Evolutionary conservation across 1,140 invertebrate species (phyloP), one percentile per base, ranked within the genome.

Genomic region (Parasteatoda tepidariorum): DNA sequence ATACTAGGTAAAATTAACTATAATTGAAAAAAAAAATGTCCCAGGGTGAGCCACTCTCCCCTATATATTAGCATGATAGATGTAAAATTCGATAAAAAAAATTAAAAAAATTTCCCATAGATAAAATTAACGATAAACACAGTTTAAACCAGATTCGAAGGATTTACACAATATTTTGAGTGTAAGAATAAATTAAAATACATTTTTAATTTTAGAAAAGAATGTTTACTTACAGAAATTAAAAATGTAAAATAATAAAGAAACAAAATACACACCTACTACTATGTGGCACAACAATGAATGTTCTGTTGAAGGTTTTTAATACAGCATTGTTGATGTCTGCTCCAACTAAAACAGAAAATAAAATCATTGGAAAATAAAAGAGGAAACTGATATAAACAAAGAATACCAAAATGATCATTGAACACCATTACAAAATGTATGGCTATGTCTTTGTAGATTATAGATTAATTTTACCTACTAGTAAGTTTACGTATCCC

Each of bases 271-370:
- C 85, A 70, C 86, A 96, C 38, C 95, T 94, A 38, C 70, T 31
- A 15, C 92, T 92, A 74, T 93, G 91, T 0, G 95, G 94, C 62
- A 96, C 93, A 84, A 97, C 94, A 2, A 95, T 90, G 85, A 96
- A 94, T 0, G 93, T 93, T 74, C 95, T 91, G 84, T 92, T 93
- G 88, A 98, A 98, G 33, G 93, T 92, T n/a, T 95, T 91, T 7
- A 93, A 88, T 0, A 92, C 91, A 22, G 90, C 88, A n/a, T 91
- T 92, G 79, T 91, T 91, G 26, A 90, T 90, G 22, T 89, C 89
- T 28, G 87, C 86, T 57, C 79, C 87, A 87, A 75, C 64, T 85
- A 83, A 41, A 81, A 76, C 59, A 30, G 30, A 11, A 26, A 24
- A 61, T 34, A 34, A 70, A 41, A 57, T 9, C 2, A n/a, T 22